Evolutionary conservation across 2,113 vertebrate species (phyloP).

Genomic region (Apodemus sylvaticus): DNA sequence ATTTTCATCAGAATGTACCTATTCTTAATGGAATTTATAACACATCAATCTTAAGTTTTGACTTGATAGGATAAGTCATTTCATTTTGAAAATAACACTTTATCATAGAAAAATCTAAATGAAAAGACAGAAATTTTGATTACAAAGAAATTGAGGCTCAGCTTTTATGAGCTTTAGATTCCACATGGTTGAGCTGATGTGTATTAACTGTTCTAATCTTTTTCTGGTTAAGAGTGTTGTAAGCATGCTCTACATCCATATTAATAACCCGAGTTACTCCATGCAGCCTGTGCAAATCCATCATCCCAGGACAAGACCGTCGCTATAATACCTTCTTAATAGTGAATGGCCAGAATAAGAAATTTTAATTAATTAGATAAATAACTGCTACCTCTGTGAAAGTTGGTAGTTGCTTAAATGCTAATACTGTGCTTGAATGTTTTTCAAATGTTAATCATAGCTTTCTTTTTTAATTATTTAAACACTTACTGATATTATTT

Average conservation of each 20-base stretch:
- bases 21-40: conserved; percentile 24
- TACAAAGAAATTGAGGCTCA: conserved; percentile 17
- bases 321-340: conserved; percentile 6
- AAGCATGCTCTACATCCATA: conserved; percentile 25
- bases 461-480: conserved; percentile 1
- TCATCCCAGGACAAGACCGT: background rate
- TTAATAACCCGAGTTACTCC: background rate
- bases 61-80: background rate
- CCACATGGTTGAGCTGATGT: background rate
- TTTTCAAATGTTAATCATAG: conserved; percentile 24
- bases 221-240: conserved; percentile 14
- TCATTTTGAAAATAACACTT: conserved; percentile 33
- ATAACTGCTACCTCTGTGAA: background rate
- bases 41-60: background rate
- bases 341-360: background rate
- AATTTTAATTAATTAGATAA: background rate
- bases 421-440: background rate
- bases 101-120: conserved; percentile 6
- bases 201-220: background rate
- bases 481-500: background rate
- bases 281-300: background rate
- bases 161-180: conserved; percentile 5
- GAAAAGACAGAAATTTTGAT: conserved; percentile 8
- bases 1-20: background rate
- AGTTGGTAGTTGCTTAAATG: conserved; percentile 24